These are phyloP conservation scores for Peucedramus taeniatus DNA, from an alignment of 2,113 vertebrate species.

Conservation along the genomic window DNA sequence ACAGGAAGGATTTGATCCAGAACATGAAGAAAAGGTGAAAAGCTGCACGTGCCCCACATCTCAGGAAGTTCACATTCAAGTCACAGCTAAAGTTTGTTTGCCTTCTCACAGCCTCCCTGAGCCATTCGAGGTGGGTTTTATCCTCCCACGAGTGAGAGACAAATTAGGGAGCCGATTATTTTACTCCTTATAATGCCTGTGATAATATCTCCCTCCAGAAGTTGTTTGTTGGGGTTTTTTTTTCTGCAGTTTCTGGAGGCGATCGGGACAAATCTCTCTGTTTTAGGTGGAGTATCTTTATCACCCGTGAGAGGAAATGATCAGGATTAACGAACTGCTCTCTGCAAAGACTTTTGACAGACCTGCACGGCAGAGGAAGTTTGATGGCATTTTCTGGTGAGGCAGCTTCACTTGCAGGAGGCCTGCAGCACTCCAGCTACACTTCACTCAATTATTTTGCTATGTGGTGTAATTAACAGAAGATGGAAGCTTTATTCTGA, in stretches of 20 bases:
- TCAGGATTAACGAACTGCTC: not conserved
- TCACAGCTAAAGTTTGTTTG: not conserved
- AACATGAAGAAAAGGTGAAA: not conserved
- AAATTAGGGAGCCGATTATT: not conserved
- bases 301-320: not conserved
- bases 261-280: not conserved
- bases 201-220: not conserved
- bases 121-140: not conserved
- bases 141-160: not conserved
- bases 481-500: not conserved
- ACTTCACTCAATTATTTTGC: not conserved
- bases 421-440: not conserved
- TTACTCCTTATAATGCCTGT: not conserved
- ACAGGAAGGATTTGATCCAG: conserved; percentile 30
- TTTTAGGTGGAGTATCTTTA: not conserved
- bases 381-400: not conserved
- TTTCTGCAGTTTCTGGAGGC: not conserved
- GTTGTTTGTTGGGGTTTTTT: not conserved
- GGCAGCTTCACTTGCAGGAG: not conserved
- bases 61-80: conserved; percentile 9
- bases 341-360: not conserved
- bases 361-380: not conserved
- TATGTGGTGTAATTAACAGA: not conserved
- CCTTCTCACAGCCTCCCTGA: not conserved
- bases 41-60: not conserved